Conservation (phyloP, 2,113 vertebrate genomes). For the Catharus bicknelli region DNA sequence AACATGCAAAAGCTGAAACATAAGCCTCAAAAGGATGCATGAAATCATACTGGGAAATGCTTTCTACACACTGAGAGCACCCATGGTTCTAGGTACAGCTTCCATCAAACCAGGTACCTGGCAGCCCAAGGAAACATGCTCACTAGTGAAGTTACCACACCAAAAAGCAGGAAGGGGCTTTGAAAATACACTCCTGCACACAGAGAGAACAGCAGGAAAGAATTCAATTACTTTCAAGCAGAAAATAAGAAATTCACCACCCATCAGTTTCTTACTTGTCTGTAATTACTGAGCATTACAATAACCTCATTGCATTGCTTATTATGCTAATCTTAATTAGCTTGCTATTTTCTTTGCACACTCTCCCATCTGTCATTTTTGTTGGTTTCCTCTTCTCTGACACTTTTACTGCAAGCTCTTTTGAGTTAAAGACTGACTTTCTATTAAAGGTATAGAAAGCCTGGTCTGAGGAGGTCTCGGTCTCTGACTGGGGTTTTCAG, state of each 20-base stretch:
- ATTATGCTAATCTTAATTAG: conserved; percentile 40
- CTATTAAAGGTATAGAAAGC: not conserved
- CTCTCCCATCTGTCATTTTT: conserved; percentile 19
- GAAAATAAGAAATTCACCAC: conserved; percentile 30
- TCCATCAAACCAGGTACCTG: not conserved
- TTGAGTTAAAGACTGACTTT: not conserved
- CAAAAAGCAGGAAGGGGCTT: not conserved
- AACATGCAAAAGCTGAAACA: not conserved
- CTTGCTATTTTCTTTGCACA: conserved; percentile 8
- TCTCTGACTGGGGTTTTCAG: not conserved
- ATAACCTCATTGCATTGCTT: not conserved
- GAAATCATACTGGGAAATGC: not conserved
- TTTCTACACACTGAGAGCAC: not conserved
- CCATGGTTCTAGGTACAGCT: not conserved
- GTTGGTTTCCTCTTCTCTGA: not conserved
- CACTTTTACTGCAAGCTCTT: not conserved
- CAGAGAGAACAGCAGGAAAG: not conserved
- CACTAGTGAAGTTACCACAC: not conserved
- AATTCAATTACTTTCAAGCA: conserved; percentile 10
- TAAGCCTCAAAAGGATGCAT: not conserved
- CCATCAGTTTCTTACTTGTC: conserved; percentile 12
- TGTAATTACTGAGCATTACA: conserved; percentile 37
- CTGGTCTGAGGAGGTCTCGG: not conserved
- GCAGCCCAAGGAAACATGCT: not conserved
- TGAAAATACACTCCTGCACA: not conserved